A percentile compares a stretch with the other conserved stretches of the same genome.
Conservation (phyloP, 2,888 invertebrate species). For the Dolichomitus sp. region DNA sequence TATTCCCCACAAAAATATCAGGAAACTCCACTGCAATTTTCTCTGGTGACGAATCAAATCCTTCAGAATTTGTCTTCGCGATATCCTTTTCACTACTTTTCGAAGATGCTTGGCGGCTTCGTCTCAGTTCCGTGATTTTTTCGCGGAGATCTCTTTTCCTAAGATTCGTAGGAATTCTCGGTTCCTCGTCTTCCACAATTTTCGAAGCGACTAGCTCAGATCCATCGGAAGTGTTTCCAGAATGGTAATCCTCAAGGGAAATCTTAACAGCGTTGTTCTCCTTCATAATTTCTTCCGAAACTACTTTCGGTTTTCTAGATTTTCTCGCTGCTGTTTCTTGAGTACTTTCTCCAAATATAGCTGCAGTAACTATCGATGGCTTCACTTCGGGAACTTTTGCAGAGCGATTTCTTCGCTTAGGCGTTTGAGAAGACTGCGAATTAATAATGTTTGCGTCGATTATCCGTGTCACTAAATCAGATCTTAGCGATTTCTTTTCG, state of each 20-base stretch:
- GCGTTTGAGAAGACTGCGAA: neutral
- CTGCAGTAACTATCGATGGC: neutral
- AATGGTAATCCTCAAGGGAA: neutral
- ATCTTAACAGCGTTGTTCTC: neutral
- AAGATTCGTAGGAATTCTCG: neutral
- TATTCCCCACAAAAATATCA: neutral
- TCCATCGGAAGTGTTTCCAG: neutral
- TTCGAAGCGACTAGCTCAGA: neutral
- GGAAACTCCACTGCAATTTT: slow-evolving; percentile 39
- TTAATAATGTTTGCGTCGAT: neutral
- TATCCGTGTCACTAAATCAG: neutral
- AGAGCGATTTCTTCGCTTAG: neutral
- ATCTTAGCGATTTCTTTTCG: neutral
- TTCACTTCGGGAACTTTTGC: neutral
- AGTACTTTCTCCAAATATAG: neutral
- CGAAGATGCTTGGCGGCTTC: neutral
- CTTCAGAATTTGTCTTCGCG: neutral
- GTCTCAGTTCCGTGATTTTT: neutral
- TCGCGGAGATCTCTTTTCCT: neutral
- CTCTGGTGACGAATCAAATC: neutral
- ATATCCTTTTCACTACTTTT: neutral
- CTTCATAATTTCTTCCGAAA: neutral
- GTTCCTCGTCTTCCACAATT: neutral
- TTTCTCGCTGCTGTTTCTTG: neutral
- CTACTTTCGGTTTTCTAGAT: neutral